These are phyloP conservation scores for Pteromalus puparum DNA, from an alignment of 1,140 invertebrate species.

Conservation along the genomic window DNA sequence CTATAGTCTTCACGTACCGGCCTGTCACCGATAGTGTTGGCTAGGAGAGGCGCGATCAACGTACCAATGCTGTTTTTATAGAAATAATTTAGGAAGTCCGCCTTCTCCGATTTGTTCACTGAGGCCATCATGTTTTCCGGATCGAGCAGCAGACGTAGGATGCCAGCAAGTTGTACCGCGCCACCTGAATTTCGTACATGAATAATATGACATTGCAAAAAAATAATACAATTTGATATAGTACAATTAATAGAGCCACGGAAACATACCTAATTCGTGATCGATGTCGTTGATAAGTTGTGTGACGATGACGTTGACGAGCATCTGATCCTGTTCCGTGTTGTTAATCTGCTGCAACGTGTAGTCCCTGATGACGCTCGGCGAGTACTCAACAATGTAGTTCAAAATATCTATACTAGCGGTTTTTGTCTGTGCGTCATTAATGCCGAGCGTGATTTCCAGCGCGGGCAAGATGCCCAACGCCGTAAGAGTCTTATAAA, in stretches of 20 bases:
- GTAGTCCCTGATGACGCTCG: slow-evolving; percentile 97
- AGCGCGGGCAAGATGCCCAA: slow-evolving; percentile 95
- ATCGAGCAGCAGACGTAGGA: slow-evolving; percentile 94
- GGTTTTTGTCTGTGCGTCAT: slow-evolving; percentile 94
- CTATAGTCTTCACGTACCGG: slow-evolving; percentile 95
- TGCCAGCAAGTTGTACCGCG: slow-evolving; percentile 96
- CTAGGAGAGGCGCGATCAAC: slow-evolving; percentile 92
- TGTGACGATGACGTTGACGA: slow-evolving; percentile 98
- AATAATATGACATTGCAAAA: neutral
- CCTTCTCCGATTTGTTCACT: slow-evolving; percentile 96
- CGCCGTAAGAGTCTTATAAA: slow-evolving; percentile 96
- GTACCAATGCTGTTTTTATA: slow-evolving; percentile 99
- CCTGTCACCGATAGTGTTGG: slow-evolving; percentile 91
- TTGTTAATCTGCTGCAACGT: slow-evolving; percentile 93
- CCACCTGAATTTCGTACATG: slow-evolving; percentile 79
- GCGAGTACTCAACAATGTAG: slow-evolving; percentile 98
- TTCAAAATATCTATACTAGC: slow-evolving; percentile 98
- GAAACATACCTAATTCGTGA: slow-evolving; percentile 82
- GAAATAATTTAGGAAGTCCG: slow-evolving; percentile 98
- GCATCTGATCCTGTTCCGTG: slow-evolving; percentile 93
- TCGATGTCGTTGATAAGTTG: slow-evolving; percentile 93
- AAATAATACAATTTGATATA: neutral
- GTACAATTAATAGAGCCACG: neutral
- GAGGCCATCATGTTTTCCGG: slow-evolving; percentile 98
- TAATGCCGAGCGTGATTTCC: slow-evolving; percentile 95